phyloP scores from a whole-genome alignment of 1,140 invertebrate genomes.

The Trichogramma pretiosum region DNA sequence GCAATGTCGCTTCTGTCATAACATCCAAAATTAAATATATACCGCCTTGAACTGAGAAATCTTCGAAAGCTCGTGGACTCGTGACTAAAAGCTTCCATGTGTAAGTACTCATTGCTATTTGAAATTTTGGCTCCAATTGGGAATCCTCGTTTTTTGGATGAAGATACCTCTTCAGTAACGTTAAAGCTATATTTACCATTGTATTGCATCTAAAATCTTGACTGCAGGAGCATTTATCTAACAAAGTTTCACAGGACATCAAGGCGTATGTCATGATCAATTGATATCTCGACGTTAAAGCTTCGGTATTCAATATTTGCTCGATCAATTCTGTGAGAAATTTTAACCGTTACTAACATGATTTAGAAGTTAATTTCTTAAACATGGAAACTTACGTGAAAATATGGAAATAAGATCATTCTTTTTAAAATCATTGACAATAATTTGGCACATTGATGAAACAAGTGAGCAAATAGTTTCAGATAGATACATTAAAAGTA shows the following conservation, averaged over 20 bases:
- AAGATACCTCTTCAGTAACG: constrained; percentile 22
- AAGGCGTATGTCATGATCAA: constrained; percentile 25
- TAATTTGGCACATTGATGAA: constrained; percentile 1
- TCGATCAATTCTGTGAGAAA: constrained; percentile 23
- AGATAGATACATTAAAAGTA: constrained; percentile 10
- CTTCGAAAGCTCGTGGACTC: constrained; percentile 16
- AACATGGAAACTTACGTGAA: too few species aligned
- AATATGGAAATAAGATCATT: not conserved
- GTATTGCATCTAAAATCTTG: constrained; percentile 16
- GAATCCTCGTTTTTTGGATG: constrained; percentile 24
- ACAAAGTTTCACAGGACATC: constrained; percentile 20
- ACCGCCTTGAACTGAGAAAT: constrained; percentile 21
- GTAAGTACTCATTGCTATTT: constrained; percentile 26
- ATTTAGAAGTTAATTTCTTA: too few species aligned
- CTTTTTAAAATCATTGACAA: constrained; percentile 18
- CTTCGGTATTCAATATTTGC: constrained; percentile 16
- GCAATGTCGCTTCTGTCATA: constrained; percentile 20
- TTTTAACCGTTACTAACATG: not conserved
- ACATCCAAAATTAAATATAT: constrained; percentile 26
- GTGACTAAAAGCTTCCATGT: constrained; percentile 28
- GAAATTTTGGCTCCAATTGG: constrained; percentile 29
- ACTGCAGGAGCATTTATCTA: constrained; percentile 13
- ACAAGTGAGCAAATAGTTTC: constrained; percentile 27
- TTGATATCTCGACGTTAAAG: constrained; percentile 23
- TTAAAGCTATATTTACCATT: constrained; percentile 17